These are phyloP conservation scores for Myioborus melanocephalus DNA, from an alignment of 2,797 vertebrate species.

Conservation along the genomic window DNA sequence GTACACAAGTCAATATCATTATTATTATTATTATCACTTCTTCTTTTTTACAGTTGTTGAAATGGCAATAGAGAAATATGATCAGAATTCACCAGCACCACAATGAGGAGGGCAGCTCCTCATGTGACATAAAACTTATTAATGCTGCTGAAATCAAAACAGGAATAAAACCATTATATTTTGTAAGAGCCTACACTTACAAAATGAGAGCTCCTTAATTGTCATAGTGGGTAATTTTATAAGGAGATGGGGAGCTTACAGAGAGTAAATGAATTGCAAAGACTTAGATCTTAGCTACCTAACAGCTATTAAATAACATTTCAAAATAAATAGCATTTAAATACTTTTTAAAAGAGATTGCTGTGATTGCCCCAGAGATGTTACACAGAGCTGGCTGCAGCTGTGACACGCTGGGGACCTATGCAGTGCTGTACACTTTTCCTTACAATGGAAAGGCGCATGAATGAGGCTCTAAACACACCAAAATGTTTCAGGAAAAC, in stretches of 20 bases:
- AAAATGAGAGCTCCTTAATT: constrained; percentile 4
- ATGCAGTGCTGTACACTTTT: not conserved
- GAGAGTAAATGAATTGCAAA: not conserved
- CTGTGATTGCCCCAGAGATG: not conserved
- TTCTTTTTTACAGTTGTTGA: not conserved
- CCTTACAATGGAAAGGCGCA: not conserved
- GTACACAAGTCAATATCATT: not conserved
- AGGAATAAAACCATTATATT: not conserved
- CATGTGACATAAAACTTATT: not conserved
- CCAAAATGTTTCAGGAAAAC: not conserved
- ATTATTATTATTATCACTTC: not conserved
- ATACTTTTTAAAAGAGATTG: not conserved
- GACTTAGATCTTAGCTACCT: not conserved
- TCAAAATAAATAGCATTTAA: constrained; percentile 4
- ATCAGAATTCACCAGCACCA: not conserved
- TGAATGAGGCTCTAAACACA: not conserved
- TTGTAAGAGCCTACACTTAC: not conserved
- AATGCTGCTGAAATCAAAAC: constrained; percentile 1
- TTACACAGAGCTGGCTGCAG: not conserved
- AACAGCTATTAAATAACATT: not conserved
- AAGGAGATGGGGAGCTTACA: not conserved
- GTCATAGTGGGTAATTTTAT: not conserved
- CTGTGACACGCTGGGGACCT: fast-evolving
- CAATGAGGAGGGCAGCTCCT: not conserved
- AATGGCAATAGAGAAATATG: not conserved